These are phyloP conservation scores for Rotaria macrura DNA, from an alignment of 2,888 invertebrate genomes.

Conservation along the genomic window DNA sequence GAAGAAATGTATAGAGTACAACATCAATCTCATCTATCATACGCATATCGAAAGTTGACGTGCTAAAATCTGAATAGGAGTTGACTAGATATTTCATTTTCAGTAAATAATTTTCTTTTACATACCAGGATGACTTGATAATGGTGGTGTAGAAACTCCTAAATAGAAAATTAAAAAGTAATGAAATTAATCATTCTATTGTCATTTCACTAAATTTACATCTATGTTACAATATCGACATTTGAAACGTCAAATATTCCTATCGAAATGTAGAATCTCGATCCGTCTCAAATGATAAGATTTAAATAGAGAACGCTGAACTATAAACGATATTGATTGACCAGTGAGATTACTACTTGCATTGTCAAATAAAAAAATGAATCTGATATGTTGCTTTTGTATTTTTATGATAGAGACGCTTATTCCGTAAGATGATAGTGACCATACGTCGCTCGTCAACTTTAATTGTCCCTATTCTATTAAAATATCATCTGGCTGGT, in stretches of 20 bases:
- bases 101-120: background rate
- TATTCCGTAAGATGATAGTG: background rate
- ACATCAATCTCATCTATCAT: background rate
- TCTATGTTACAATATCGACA: background rate
- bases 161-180: background rate
- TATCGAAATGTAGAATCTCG: too few species aligned
- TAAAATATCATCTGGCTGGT: background rate
- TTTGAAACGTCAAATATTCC: too few species aligned
- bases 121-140: background rate
- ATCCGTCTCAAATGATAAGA: too few species aligned
- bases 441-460: background rate
- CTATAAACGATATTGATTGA: too few species aligned
- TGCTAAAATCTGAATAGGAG: background rate
- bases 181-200: background rate
- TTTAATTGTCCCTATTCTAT: conserved; percentile 3
- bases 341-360: too few species aligned
- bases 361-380: background rate
- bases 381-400: background rate
- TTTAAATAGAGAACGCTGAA: too few species aligned
- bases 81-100: background rate
- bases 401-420: background rate
- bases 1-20: background rate
- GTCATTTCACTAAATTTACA: too few species aligned
- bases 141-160: background rate
- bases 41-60: background rate